Base-by-base conservation (phyloP, 2,888 invertebrate genomes). In the Eristalis intricaria region DNA sequence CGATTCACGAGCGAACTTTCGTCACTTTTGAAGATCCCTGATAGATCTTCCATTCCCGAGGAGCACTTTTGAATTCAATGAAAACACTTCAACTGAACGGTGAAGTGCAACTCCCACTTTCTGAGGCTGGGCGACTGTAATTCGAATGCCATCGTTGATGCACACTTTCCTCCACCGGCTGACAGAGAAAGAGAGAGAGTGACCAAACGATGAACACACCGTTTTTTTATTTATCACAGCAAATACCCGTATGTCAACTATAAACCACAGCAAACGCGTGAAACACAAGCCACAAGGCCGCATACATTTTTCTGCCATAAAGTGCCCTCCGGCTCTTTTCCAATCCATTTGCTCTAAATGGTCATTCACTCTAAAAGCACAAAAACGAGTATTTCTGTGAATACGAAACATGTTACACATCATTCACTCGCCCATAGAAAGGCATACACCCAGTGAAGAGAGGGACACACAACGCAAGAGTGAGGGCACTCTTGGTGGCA, bases 331-430 rank as follows among this genome's bases (percentile, higher is more conserved):
- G 26, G 73, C 71, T 60, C 50, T 73, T 74, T 66, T n/a, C 71
- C 58, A 68, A 85, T 85, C 29, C 63, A 68, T 85, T 73, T 70
- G 66, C 78, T 78, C 40, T 61, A 70, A 86, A 79, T 83, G 86
- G 83, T 83, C 86, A 86, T 83, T 86, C 86, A 83, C 86, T 75
- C 71, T 58, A 13, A 40, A 74, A 71, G 66, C 82, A 40, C 19
- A 70, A 74, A 74, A 68, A 80, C 76, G 71, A 69, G 22, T 83
- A 75, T 65, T 38, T 38, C 38, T 38, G 78, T 78, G 32, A 50
- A 19, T 61, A 65, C 29, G 69, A 78, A 82, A 83, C 78, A 19
- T 70, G 83, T 83, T 86, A 86, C 83, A 83, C 61, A 74, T 86
- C 19, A 26, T 26, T 26, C 26, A 26, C 26, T 23, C 69, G 56